Evolutionary conservation across 2,113 vertebrate genomes (phyloP), one percentile per base, ranked within the genome.

Genomic region (Syrmaticus mikado): DNA sequence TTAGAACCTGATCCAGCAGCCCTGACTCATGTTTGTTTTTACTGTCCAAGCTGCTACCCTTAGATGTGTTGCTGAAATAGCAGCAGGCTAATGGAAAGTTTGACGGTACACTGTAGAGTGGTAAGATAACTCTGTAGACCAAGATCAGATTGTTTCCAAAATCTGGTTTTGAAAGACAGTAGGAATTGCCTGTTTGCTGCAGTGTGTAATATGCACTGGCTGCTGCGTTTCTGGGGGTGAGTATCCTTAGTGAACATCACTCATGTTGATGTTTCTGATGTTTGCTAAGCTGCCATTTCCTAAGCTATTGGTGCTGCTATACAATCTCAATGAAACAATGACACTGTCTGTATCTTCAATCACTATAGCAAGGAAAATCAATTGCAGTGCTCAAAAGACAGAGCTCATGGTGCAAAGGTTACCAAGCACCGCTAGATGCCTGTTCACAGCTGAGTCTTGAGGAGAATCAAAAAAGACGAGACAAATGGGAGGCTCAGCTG

Each of bases 361-460:
- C 79, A 94, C 87, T 80, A 73, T 16, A 78, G 93, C 87, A 83
- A 85, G 70, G 66, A 94, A 97, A 97, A 97, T 96, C 95, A 96
- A 95, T 96, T 94, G 85, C 82, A 66, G 85, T n/a, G 57, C 73
- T 93, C 76, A 78, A 74, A 92, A 92, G 90, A 88, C 91, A 82
- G 75, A 93, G 92, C 82, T 94, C 3, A 0, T 66, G 76, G 96
- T 96, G 91, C 93, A 96, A 90, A 97, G 95, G 96, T 97, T 96
- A 96, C 90, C 85, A 65, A 68, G 82, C 82, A 72, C 66, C 48
- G 48, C 93, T 78, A 91, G 80, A 61, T 95, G 76, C 62, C 52
- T 90, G 92, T 94, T 75, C 82, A 65, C 85, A 90, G 87, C 87
- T 65, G 82, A 88, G 68, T 91, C 93, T 93, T 91, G 85, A 94